A percentile compares a stretch with the other conserved stretches of the same genome.
phyloP scores from a whole-genome alignment of 2,888 invertebrate genomes.

The Cyrtodaria siliqua region DNA sequence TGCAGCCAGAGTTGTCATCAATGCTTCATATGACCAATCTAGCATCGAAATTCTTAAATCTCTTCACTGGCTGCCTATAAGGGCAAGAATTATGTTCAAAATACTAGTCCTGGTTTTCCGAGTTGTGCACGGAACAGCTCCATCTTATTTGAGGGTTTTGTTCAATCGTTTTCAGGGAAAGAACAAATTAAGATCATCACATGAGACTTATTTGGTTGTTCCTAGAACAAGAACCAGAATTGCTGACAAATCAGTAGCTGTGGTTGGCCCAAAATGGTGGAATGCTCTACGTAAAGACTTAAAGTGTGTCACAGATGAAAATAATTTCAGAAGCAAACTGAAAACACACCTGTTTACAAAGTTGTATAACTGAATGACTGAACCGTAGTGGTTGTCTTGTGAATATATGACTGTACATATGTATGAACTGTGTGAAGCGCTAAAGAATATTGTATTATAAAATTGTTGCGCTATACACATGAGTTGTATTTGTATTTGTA shows the following conservation, averaged over 20 bases:
- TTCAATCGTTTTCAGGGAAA: slow-evolving; percentile 13
- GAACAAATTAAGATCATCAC: slow-evolving; percentile 4
- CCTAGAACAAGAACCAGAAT: too few relatives aligned
- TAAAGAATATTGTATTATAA: not conserved
- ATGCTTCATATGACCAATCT: slow-evolving; percentile 14
- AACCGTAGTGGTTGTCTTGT: not conserved
- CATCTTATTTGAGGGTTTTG: slow-evolving; percentile 1
- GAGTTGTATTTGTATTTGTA: slow-evolving; percentile 3
- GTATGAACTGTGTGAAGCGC: slow-evolving; percentile 1
- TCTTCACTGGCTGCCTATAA: slow-evolving; percentile 41
- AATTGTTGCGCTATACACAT: slow-evolving; percentile 1
- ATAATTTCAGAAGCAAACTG: too few relatives aligned
- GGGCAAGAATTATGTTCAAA: slow-evolving; percentile 37
- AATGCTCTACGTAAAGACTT: too few relatives aligned
- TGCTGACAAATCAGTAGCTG: too few relatives aligned
- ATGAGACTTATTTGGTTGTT: too few relatives aligned
- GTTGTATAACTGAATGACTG: too few relatives aligned
- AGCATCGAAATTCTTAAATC: slow-evolving; percentile 23
- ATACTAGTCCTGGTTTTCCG: slow-evolving; percentile 26
- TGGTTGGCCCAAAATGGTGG: too few relatives aligned
- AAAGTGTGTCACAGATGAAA: too few relatives aligned
- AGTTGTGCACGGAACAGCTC: too few relatives aligned
- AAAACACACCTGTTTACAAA: too few relatives aligned
- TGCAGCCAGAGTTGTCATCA: slow-evolving; percentile 27
- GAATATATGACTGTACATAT: not conserved